phyloP scores from a whole-genome alignment of 2,113 vertebrate genomes.

The Suncus etruscus region DNA sequence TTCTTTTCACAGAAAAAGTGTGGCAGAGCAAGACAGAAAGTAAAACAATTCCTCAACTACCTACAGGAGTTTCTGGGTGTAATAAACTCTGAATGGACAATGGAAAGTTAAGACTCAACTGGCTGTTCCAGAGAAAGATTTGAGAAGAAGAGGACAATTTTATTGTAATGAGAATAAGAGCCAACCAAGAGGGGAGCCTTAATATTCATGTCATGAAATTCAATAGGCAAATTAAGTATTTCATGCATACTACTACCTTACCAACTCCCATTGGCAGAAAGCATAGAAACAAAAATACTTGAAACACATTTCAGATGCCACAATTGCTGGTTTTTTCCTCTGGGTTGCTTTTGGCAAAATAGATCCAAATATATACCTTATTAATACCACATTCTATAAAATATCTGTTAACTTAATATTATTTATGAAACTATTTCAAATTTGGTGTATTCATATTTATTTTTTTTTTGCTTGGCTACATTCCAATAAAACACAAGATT shows the following conservation, averaged over 20 bases:
- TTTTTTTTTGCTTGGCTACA: conserved; percentile 21
- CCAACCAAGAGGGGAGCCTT: background rate
- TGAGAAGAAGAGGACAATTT: conserved; percentile 8
- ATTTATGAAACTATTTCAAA: conserved; percentile 75
- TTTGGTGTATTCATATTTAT: conserved; percentile 80
- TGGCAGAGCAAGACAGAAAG: conserved; percentile 62
- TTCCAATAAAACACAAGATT: conserved; percentile 72
- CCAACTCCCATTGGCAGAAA: background rate
- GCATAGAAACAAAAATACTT: conserved; percentile 12
- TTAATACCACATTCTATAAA: conserved; percentile 67
- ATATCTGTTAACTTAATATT: conserved; percentile 70
- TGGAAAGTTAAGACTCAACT: conserved; percentile 35
- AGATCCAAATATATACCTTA: conserved; percentile 45
- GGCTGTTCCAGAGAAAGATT: background rate
- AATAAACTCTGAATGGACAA: conserved; percentile 71
- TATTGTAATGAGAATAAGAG: background rate
- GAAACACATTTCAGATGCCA: background rate
- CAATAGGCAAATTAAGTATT: conserved; percentile 31
- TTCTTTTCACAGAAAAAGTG: conserved; percentile 77
- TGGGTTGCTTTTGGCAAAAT: conserved; percentile 24
- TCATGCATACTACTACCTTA: background rate
- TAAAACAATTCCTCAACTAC: conserved; percentile 71
- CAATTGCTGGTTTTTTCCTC: conserved; percentile 21
- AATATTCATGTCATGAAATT: conserved; percentile 21
- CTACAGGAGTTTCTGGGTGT: conserved; percentile 73